Conservation (phyloP, 2,888 invertebrate genomes). For the Drosophila lacicola region DNA sequence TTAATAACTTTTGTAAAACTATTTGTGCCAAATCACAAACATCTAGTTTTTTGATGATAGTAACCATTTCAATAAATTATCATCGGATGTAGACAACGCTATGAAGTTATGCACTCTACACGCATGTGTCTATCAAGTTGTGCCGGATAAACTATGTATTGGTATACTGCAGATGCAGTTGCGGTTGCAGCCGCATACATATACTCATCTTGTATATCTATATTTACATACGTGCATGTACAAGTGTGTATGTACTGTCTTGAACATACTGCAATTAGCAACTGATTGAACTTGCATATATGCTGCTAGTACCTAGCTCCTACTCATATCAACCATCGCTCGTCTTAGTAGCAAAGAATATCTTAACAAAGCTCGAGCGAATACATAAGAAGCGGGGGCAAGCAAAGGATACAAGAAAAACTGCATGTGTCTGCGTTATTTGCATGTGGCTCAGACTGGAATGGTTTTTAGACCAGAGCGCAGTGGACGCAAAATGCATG, state of each 20-base stretch:
- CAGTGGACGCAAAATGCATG: conserved; percentile 52
- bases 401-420: conserved; percentile 74
- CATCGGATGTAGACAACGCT: conserved; percentile 16
- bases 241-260: conserved; percentile 44
- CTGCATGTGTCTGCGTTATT: conserved; percentile 80
- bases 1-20: neutral
- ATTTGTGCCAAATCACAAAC: neutral
- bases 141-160: conserved; percentile 16
- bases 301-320: conserved; percentile 48
- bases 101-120: conserved; percentile 24
- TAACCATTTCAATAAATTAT: conserved; percentile 11
- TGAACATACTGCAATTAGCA: conserved; percentile 71
- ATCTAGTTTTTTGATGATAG: neutral
- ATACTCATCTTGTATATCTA: conserved; percentile 18
- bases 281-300: conserved; percentile 77
- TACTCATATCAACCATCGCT: conserved; percentile 59
- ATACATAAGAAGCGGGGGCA: conserved; percentile 64
- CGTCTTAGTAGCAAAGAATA: conserved; percentile 78
- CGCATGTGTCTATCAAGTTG: conserved; percentile 8
- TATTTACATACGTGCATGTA: conserved; percentile 6
- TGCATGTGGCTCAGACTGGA: conserved; percentile 76
- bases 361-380: conserved; percentile 76
- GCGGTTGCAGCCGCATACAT: conserved; percentile 23
- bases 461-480: conserved; percentile 55
- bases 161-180: conserved; percentile 39